Evolutionary conservation across 2,888 invertebrate genomes (phyloP).

Genomic region (Chloromyia formosa): DNA sequence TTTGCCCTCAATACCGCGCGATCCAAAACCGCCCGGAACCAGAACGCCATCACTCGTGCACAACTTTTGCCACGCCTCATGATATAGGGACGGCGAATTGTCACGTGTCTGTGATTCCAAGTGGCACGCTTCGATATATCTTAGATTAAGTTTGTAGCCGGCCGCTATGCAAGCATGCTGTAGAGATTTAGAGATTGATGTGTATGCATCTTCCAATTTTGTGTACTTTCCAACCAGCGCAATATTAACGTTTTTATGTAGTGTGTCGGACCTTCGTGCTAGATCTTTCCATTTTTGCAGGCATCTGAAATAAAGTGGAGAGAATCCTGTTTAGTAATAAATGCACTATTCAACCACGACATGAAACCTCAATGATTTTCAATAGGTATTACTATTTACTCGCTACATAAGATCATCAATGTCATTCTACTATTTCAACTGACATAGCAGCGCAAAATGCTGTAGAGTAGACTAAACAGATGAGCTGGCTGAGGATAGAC

Average conservation of each 20-base stretch:
- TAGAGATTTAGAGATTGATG: conserved; percentile 94
- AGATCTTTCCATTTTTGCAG: conserved; percentile 92
- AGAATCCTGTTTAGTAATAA: neutral
- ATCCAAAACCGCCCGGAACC: conserved; percentile 98
- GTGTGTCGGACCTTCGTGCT: conserved; percentile 83
- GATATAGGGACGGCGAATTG: conserved; percentile 83
- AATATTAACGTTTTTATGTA: conserved; percentile 86
- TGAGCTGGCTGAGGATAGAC: too few species aligned
- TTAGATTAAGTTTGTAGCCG: conserved; percentile 84
- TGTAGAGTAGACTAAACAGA: too few species aligned
- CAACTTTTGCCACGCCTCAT: conserved; percentile 92
- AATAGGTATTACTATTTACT: too few species aligned
- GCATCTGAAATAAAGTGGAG: too few species aligned
- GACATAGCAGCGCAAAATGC: too few species aligned
- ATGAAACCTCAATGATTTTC: too few species aligned
- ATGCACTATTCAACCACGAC: neutral
- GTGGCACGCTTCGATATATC: conserved; percentile 91
- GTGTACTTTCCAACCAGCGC: conserved; percentile 98
- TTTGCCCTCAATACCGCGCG: conserved; percentile 95
- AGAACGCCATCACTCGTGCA: conserved; percentile 91
- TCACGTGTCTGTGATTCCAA: conserved; percentile 79
- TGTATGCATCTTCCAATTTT: conserved; percentile 93
- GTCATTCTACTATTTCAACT: too few species aligned
- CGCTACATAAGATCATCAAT: too few species aligned
- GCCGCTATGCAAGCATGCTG: conserved; percentile 90